Evolutionary conservation across 2,797 vertebrate species (phyloP).

Genomic region (Propithecus perrieri): DNA sequence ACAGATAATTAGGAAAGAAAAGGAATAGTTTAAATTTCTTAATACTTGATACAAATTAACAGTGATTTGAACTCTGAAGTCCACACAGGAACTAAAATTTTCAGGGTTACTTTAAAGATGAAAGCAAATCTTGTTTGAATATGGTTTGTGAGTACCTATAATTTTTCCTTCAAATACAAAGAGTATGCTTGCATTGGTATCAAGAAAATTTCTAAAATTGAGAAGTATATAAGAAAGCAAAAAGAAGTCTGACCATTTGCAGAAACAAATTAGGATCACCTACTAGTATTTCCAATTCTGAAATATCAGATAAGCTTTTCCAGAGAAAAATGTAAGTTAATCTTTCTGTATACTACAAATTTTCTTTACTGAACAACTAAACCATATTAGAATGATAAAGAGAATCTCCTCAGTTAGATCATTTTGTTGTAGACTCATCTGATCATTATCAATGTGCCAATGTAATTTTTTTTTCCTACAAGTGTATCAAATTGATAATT

Average conservation of each 20-base stretch:
- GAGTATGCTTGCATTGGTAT: background rate
- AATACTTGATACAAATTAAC: background rate
- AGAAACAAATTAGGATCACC: conserved; percentile 8
- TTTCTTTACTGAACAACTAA: background rate
- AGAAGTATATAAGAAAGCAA: background rate
- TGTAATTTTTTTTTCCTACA: background rate
- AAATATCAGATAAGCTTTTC: conserved; percentile 12
- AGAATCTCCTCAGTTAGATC: background rate
- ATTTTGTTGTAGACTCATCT: background rate
- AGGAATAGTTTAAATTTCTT: background rate
- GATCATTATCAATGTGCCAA: background rate
- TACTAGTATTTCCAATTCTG: conserved; percentile 16
- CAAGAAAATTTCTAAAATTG: background rate
- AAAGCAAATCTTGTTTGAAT: background rate
- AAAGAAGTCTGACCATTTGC: background rate
- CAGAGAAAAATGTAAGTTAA: conserved; percentile 1
- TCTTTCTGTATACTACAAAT: background rate
- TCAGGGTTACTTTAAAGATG: background rate
- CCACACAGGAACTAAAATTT: background rate
- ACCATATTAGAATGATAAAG: background rate
- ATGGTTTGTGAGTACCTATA: background rate
- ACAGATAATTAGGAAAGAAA: background rate
- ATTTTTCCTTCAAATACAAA: background rate
- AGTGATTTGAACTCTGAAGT: background rate
- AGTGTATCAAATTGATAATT: background rate